Base-by-base conservation (phyloP, 2,888 invertebrate genomes). In the Ochropacha duplaris region DNA sequence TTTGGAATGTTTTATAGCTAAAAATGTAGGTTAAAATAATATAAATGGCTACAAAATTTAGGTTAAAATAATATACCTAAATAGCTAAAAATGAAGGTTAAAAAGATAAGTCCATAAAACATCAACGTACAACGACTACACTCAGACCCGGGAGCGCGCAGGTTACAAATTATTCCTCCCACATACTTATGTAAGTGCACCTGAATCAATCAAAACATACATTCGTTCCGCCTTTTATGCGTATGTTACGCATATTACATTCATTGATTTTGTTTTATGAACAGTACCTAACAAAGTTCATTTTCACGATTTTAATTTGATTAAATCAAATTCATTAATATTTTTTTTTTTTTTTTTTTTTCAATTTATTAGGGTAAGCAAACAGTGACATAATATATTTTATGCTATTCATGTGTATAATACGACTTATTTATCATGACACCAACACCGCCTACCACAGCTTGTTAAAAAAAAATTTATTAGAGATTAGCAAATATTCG, bases 141-240 rank as follows among this genome's bases (percentile, higher is more conserved):
- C 64, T 57, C 61, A 55, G 54, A 74, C 73, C 78, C 88, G 84
- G 87, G 78, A 88, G 88, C 88, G 69, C 76, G 71, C 78, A 83
- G 78, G 79, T 78, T 79, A 89, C 90, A 91, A 90, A 88, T 91
- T 92, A 92, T 92, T 91, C 92, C 92, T 84, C 92, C 92, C 86
- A 89, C 89, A 85, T 86, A 83, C 80, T 86, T 83, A 79, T 83
- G 83, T 88, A 86, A 87, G 84, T 89, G 89, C 90, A 90, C 87
- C 90, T 87, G 91, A 90, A 91, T 92, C 90, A 89, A 92, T 92
- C 90, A 90, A 83, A 86, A 81, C 76, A 84, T 64, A 75, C 78
- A 78, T 83, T 78, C 65, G 87, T 82, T 79, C 87, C 86, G 85
- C 87, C 88, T 84, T 84, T 85, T 84, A 81, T 81, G 71, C 78